A percentile compares a stretch with the other conserved stretches of the same genome.
Evolutionary conservation across 1,140 invertebrate species (phyloP).

Genomic region (Ostrea denselamellosa): DNA sequence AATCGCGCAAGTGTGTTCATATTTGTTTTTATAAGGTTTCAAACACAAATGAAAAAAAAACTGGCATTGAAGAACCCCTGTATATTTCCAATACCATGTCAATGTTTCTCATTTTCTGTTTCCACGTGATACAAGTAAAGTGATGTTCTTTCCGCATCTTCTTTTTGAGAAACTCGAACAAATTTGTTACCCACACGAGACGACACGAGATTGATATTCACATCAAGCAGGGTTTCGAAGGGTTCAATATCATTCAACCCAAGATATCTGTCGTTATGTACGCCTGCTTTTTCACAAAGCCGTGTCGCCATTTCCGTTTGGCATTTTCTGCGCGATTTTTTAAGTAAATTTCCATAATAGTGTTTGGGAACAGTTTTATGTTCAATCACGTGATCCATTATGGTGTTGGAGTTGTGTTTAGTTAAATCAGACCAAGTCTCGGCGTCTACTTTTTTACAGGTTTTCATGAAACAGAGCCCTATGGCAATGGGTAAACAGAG

Average conservation of each 20-base stretch:
- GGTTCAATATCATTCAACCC: background rate
- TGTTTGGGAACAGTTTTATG: slow-evolving; percentile 34
- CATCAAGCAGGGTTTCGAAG: background rate
- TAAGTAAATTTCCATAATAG: slow-evolving; percentile 36
- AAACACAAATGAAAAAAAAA: slow-evolving; percentile 35
- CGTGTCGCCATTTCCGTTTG: background rate
- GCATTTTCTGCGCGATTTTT: background rate
- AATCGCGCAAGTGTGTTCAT: slow-evolving; percentile 34
- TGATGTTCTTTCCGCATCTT: background rate
- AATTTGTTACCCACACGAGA: background rate
- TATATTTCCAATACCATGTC: slow-evolving; percentile 24
- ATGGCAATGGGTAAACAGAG: slow-evolving; percentile 7
- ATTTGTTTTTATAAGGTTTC: slow-evolving; percentile 4
- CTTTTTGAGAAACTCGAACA: slow-evolving; percentile 36
- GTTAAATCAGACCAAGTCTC: slow-evolving; percentile 22
- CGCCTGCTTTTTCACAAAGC: slow-evolving; percentile 11
- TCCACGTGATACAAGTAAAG: slow-evolving; percentile 41
- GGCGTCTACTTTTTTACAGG: slow-evolving; percentile 32
- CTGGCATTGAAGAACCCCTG: slow-evolving; percentile 31
- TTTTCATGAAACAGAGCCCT: slow-evolving; percentile 41
- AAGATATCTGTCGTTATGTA: slow-evolving; percentile 1
- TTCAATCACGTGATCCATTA: background rate
- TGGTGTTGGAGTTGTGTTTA: background rate
- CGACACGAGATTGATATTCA: slow-evolving; percentile 36
- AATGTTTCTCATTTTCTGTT: too few species aligned